A percentile compares a stretch with the other conserved stretches of the same genome.
phyloP scores from a whole-genome alignment of 2,113 vertebrate genomes.

The Xyrauchen texanus region DNA sequence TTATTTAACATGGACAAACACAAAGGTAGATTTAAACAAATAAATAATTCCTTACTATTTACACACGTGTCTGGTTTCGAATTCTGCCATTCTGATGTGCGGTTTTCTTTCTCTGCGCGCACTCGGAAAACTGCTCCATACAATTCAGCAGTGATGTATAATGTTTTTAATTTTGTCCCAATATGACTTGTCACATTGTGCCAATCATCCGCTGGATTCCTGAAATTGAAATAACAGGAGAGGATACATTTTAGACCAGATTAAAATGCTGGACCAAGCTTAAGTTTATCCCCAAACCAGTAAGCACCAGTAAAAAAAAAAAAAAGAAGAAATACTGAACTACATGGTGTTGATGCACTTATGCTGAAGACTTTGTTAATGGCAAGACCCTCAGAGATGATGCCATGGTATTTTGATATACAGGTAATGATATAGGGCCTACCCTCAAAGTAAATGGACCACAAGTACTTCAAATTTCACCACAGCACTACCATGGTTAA shows the following conservation, averaged over 20 bases:
- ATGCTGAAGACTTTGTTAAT: too few relatives aligned
- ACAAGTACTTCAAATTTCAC: too few relatives aligned
- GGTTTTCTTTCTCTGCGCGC: slow-evolving; percentile 20
- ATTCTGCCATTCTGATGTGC: slow-evolving; percentile 11
- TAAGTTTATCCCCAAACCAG: too few relatives aligned
- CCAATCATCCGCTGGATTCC: slow-evolving; percentile 7
- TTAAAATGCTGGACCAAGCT: background rate
- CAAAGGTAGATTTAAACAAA: background rate
- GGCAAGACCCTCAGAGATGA: too few relatives aligned
- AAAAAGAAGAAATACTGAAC: background rate
- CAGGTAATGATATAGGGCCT: too few relatives aligned
- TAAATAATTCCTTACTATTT: slow-evolving; percentile 32
- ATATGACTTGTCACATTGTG: background rate
- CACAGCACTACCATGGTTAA: too few relatives aligned
- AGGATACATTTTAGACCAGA: background rate
- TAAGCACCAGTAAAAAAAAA: background rate
- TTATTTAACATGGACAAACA: too few relatives aligned
- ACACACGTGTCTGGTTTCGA: slow-evolving; percentile 40
- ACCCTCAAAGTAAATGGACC: too few relatives aligned
- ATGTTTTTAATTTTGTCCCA: background rate
- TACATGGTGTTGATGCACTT: too few relatives aligned
- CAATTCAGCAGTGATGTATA: background rate
- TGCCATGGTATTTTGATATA: too few relatives aligned
- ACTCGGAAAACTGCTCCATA: slow-evolving; percentile 43
- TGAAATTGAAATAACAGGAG: background rate